A percentile compares a stretch with the other conserved stretches of the same genome.
phyloP scores from a whole-genome alignment of 2,888 invertebrate species.

The Synanthedon vespiformis region DNA sequence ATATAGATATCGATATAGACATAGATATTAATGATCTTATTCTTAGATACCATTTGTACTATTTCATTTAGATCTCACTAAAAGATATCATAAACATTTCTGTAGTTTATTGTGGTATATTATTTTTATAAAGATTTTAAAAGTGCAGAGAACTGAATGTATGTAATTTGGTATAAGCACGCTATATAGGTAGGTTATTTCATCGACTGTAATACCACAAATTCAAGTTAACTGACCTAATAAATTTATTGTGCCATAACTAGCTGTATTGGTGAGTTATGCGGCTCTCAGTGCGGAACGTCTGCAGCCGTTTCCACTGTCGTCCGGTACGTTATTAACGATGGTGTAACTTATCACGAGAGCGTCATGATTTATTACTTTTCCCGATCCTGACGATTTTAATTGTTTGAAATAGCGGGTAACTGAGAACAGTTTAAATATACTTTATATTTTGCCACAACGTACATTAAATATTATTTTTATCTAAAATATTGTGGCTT shows the following conservation, averaged over 20 bases:
- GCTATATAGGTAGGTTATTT: not conserved
- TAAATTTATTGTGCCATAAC: conserved; percentile 63
- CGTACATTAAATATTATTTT: not conserved
- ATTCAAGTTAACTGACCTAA: conserved; percentile 59
- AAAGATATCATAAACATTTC: no score
- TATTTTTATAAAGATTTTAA: no score
- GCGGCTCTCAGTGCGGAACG: conserved; percentile 15
- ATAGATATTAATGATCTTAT: no score
- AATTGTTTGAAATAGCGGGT: not conserved
- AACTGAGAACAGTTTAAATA: no score
- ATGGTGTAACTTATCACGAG: not conserved
- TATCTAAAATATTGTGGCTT: no score
- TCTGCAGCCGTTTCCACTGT: conserved; percentile 25
- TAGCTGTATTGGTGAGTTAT: conserved; percentile 55
- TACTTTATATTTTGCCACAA: not conserved
- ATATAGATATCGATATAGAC: no score
- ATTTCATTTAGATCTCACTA: no score
- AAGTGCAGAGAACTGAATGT: no score
- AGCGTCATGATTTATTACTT: not conserved
- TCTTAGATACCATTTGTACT: no score
- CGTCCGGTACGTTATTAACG: conserved; percentile 1
- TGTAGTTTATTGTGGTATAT: no score
- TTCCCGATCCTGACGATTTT: not conserved
- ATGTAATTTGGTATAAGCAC: no score
- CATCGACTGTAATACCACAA: conserved; percentile 26